Evolutionary conservation across 2,888 invertebrate genomes (phyloP).

Genomic region (Rhagium mordax): DNA sequence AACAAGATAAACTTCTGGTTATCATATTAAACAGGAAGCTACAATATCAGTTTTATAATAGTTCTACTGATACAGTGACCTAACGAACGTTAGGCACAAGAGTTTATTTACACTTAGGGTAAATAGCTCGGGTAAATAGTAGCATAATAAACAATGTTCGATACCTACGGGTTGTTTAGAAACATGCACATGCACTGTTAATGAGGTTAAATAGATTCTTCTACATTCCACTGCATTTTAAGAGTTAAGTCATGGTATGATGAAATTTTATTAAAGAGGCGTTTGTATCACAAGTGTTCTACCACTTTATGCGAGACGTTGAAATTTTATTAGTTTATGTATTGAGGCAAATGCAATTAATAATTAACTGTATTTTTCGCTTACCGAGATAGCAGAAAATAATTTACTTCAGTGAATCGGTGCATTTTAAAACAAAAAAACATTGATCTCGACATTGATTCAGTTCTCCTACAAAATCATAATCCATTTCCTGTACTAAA

Average conservation of each 20-base stretch:
- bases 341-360: slow-evolving; percentile 1
- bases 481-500: too few species aligned
- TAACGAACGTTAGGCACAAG: slow-evolving; percentile 11
- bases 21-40: slow-evolving; percentile 42
- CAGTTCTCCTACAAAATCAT: too few species aligned
- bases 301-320: neutral
- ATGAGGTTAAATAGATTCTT: slow-evolving; percentile 21
- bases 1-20: neutral
- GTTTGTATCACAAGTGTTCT: slow-evolving; percentile 18
- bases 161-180: neutral
- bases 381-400: neutral
- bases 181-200: neutral
- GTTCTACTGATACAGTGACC: slow-evolving; percentile 40
- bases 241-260: slow-evolving; percentile 15
- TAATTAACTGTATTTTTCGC: neutral
- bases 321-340: slow-evolving; percentile 20
- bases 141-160: neutral
- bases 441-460: too few species aligned
- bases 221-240: slow-evolving; percentile 25
- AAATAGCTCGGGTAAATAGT: neutral
- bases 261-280: slow-evolving; percentile 25
- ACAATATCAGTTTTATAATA: slow-evolving; percentile 40
- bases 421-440: neutral
- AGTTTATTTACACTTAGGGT: neutral
- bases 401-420: neutral